Evolutionary conservation across 2,888 invertebrate genomes (phyloP), one percentile per base, ranked within the genome.

Genomic region (Keiferia lycopersicella): DNA sequence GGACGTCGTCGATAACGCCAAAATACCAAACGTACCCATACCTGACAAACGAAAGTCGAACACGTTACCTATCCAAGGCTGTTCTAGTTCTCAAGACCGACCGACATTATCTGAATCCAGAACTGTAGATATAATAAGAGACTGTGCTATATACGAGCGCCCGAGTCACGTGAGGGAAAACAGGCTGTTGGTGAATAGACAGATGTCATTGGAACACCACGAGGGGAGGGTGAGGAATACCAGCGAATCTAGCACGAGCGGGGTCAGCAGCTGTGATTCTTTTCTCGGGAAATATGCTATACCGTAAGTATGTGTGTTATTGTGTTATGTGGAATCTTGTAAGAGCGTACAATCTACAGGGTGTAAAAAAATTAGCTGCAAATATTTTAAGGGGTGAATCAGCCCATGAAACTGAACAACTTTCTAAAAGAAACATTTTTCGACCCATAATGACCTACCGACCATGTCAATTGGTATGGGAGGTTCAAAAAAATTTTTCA

Each of bases 191-290:
- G 76, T 86, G 39, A 86, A 84, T 0, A 78, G 91, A 67, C 84
- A 89, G 80, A 90, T 87, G 65, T 90, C 91, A 0, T 67, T 88
- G 53, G 92, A 92, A 14, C 83, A 88, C 58, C 85, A 86, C 45
- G 92, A 92, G 66, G 90, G 89, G 2, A 75, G 92, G 60, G 87
- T 90, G 41, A 81, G 92, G 66, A 91, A 92, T 66, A 92, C 89
- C 0, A 92, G 92, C n/a, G 96, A 96, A 78, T 96, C 96, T 1
- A 95, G 95, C 65, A 96, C 96, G 0, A 96, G 96, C 67, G 96
- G 96, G 51, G 95, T 96, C 22, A 96, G 96, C 84, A 96, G 96
- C 64, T 95, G 95, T 74, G 96, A 96, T 82, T 96, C 96, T 1
- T 94, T 94, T 61, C 90, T 93, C 30, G 94, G 93, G 66, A 93